Conservation (phyloP, 1,140 invertebrate genomes). For the Euschistus heros region DNA sequence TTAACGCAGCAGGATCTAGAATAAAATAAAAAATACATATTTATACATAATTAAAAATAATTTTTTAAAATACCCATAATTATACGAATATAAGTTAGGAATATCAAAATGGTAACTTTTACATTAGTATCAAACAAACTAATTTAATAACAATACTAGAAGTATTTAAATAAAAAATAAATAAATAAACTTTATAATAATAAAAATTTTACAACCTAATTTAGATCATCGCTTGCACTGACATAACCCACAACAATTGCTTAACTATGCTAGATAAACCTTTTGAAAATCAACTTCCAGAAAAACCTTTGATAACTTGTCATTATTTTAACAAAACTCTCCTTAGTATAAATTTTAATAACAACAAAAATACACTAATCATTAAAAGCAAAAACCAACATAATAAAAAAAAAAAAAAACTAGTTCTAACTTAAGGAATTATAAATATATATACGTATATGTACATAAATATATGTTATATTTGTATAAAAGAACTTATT, state of each 20-base stretch:
- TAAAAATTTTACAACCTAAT: neutral
- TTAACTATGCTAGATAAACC: neutral
- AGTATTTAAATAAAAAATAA: conserved; percentile 1
- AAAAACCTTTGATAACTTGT: neutral
- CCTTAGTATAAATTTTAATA: no score
- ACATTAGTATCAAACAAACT: conserved; percentile 20
- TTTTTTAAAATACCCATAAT: conserved; percentile 35
- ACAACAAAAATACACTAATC: no score
- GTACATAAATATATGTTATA: no score
- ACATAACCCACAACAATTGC: no score
- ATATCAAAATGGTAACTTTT: conserved; percentile 23
- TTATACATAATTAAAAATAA: conserved; percentile 28
- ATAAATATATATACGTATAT: no score
- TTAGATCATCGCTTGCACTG: no score
- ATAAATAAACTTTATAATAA: no score
- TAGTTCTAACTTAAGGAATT: no score
- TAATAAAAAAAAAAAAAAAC: no score
- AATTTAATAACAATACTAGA: neutral
- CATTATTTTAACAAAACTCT: neutral
- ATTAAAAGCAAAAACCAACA: no score
- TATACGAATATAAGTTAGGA: conserved; percentile 32
- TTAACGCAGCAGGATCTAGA: conserved; percentile 41
- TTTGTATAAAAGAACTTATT: no score
- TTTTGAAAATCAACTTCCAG: conserved; percentile 1
- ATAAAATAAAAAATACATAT: conserved; percentile 29